Evolutionary conservation across 2,888 invertebrate genomes (phyloP), one percentile per base, ranked within the genome.

Genomic region (Linnaemya tessellans): DNA sequence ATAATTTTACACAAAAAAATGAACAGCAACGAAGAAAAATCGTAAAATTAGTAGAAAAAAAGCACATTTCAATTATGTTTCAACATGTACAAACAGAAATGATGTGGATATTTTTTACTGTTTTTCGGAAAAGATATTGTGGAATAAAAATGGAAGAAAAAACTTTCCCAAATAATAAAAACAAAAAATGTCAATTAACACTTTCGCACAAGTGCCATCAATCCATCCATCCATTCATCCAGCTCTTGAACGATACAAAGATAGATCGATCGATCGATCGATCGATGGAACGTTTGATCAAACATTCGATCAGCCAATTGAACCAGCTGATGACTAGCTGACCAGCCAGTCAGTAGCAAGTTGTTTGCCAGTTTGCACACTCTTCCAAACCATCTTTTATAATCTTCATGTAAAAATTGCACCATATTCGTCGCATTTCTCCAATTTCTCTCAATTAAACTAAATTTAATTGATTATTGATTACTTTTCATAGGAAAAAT

Each of bases 171-270:
- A 81, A 78, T 58, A 68, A 80, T 73, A 54, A 65, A 30, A 46
- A 30, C 70, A 71, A 77, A 77, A 84, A 84, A 64, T 84, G 84
- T 81, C 84, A 84, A 87, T 88, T 88, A 88, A 87, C 88, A 88
- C 88, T 88, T 88, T 85, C 86, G 88, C 87, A 79, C 65, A 73
- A 80, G 84, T 84, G 84, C 86, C 84, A 84, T 80, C 80, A 80
- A 58, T 77, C 58, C 35, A 70, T 41, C 49, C 38, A 65, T 70
- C 22, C 46, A 65, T 62, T 30, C 38, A 58, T 64, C 62, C 20
- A 62, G 20, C 75, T 49, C 35, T 58, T 49, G 25, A 67, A n/a
- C 25, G 35, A n/a, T 67, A 58, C 58, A 65, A 58, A 49, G 65
- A 49, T 38, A n/a, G 54, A 80, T 62, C 20, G 64, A 79, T 79